Base-by-base conservation (phyloP, 1,140 invertebrate genomes). In the Centruroides vittatus region DNA sequence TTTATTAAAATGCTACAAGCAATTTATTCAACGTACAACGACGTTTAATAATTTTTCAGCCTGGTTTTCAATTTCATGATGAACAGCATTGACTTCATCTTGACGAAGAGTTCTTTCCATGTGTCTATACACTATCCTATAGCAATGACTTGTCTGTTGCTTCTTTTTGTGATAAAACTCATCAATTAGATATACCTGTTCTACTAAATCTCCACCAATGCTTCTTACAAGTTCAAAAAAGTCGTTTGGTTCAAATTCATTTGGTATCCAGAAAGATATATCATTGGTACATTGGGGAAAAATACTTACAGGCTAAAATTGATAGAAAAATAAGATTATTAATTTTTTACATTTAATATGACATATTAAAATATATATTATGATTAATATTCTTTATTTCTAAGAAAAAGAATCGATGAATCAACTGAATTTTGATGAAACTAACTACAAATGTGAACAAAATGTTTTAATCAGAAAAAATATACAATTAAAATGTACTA, bases 261-360 rank as follows among this genome's bases (percentile, higher is more conserved):
- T 75, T 0, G 93, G 89, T 34, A 99, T 73, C 93, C 94, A 99
- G 73, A 99, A 99, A 60, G 95, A 98, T 10, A 99, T 81, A 72
- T 99, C 95, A 78, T 93, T 95, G 35, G 70, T 78, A 71, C 92
- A 94, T 68, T 87, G 89, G 2, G 95, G 94, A 76, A 85, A 93
- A 41, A 81, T 73, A 68, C 94, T 98, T 4, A 99, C 77, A 3
- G 86, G 78, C 81, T 41, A 41, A 6, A 41, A 41, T 41, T 41
- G 41, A 3, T 6, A 41, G 41, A 93, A 82, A 67, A 88, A 90
- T 13, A 12, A 48, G 9, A 64, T 60, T 3, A 55, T 36, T n/a
- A 34, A 55, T 50, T 23, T 23, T 23, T 23, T 23, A 23, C 23
- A 23, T 23, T 23, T 23, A 23, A 23, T 23, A 23, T n/a, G n/a